Evolutionary conservation across 2,113 vertebrate species (phyloP).

Genomic region (Brachyistius frenatus): DNA sequence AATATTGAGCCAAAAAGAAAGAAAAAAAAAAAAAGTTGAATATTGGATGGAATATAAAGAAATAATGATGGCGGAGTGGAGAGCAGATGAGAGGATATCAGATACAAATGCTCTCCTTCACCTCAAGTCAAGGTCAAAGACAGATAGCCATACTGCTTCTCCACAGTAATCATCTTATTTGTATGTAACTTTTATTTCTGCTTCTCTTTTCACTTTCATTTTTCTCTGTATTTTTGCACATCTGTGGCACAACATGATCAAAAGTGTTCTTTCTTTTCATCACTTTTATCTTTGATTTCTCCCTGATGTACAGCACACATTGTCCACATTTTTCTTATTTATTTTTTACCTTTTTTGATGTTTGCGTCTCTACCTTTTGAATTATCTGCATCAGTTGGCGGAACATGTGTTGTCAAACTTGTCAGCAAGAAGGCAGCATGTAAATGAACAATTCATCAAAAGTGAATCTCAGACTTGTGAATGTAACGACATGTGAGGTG

Average conservation of each 20-base stretch:
- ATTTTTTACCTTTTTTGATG: constrained; percentile 33
- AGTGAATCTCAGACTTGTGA: background rate
- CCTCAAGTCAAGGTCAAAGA: constrained; percentile 57
- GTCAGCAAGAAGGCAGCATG: constrained; percentile 22
- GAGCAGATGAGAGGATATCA: constrained; percentile 25
- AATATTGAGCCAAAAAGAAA: constrained; percentile 5
- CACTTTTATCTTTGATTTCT: constrained; percentile 26
- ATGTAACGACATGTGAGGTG: background rate
- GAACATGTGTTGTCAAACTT: constrained; percentile 19
- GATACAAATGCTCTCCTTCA: constrained; percentile 17
- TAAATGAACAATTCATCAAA: constrained; percentile 40
- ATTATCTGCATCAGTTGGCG: constrained; percentile 12
- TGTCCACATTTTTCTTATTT: constrained; percentile 17
- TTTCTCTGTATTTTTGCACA: constrained; percentile 5
- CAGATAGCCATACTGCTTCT: constrained; percentile 22
- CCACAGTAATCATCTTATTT: constrained; percentile 11
- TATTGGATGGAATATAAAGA: constrained; percentile 6
- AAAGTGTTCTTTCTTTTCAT: background rate
- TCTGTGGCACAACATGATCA: constrained; percentile 3
- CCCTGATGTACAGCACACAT: background rate
- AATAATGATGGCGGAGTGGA: constrained; percentile 28
- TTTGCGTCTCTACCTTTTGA: constrained; percentile 21
- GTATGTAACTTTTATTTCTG: constrained; percentile 24
- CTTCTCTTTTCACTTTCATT: constrained; percentile 10
- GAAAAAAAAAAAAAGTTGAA: background rate